Evolutionary conservation across 2,113 vertebrate genomes (phyloP).

Genomic region (Trachemys scripta): DNA sequence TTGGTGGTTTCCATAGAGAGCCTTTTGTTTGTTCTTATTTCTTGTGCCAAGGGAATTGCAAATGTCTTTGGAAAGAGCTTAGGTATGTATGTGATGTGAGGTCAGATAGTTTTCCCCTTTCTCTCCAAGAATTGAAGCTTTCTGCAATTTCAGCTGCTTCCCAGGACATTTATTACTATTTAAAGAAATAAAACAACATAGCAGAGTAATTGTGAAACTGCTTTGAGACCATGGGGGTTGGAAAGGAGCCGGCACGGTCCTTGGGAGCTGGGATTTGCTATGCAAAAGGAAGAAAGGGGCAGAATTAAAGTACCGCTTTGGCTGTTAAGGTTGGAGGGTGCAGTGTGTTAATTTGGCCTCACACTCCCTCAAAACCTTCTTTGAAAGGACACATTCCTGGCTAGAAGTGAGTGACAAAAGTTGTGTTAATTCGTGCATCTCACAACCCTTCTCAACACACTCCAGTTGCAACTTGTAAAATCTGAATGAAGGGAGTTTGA

Average conservation of each 20-base stretch:
- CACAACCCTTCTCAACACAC: not conserved
- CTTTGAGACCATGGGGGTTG: not conserved
- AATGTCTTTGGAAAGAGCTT: not conserved
- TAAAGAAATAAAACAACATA: not conserved
- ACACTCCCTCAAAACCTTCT: not conserved
- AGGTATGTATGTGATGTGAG: not conserved
- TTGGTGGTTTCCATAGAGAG: conserved; percentile 28
- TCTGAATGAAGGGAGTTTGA: fast-evolving
- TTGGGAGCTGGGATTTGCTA: not conserved
- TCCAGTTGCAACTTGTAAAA: fast-evolving
- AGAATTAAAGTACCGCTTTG: not conserved
- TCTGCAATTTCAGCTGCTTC: not conserved
- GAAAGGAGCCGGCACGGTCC: fast-evolving
- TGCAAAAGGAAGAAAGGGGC: fast-evolving
- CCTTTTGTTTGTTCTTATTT: not conserved
- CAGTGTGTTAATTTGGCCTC: not conserved
- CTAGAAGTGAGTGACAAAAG: not conserved
- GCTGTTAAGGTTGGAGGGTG: fast-evolving
- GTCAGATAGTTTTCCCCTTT: not conserved
- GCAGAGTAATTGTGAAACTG: not conserved
- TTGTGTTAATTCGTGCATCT: fast-evolving
- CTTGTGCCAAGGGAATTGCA: not conserved
- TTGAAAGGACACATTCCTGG: fast-evolving
- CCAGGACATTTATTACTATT: not conserved
- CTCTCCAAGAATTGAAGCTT: not conserved